A percentile compares a stretch with the other conserved stretches of the same genome.
Evolutionary conservation across 2,113 vertebrate genomes (phyloP).

Genomic region (Rhadina sibilatrix): DNA sequence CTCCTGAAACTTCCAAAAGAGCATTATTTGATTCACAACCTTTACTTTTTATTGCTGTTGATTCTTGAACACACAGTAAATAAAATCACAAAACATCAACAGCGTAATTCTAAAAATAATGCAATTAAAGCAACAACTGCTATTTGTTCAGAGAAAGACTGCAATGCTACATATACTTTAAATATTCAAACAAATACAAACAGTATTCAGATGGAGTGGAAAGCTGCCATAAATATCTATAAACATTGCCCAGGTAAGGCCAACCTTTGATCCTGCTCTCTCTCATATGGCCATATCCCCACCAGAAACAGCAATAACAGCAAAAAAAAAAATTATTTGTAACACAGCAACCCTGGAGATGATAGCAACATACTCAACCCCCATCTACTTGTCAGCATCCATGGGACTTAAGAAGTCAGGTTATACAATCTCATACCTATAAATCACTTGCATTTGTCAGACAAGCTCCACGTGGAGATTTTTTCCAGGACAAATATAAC

Average conservation of each 20-base stretch:
- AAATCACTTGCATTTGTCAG: background rate
- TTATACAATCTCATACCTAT: background rate
- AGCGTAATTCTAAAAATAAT: background rate
- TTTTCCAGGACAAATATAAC: background rate
- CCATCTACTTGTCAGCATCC: background rate
- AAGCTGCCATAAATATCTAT: background rate
- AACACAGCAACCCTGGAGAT: background rate
- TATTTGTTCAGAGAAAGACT: background rate
- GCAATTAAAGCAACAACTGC: background rate
- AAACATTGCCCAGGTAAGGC: background rate
- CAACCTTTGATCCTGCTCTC: background rate
- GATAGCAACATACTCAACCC: fast-evolving
- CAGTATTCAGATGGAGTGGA: no score
- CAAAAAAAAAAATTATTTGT: background rate
- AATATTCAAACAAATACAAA: background rate
- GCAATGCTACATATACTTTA: background rate
- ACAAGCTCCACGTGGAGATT: fast-evolving
- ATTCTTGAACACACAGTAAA: background rate
- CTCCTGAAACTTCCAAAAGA: background rate
- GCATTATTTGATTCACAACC: background rate
- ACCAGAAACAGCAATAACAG: background rate
- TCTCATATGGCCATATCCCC: background rate
- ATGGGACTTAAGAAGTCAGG: background rate
- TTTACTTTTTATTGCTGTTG: background rate
- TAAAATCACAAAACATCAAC: background rate